Evolutionary conservation across 2,888 invertebrate genomes (phyloP), one percentile per base, ranked within the genome.

Genomic region (Malthinus seriepunctatus): DNA sequence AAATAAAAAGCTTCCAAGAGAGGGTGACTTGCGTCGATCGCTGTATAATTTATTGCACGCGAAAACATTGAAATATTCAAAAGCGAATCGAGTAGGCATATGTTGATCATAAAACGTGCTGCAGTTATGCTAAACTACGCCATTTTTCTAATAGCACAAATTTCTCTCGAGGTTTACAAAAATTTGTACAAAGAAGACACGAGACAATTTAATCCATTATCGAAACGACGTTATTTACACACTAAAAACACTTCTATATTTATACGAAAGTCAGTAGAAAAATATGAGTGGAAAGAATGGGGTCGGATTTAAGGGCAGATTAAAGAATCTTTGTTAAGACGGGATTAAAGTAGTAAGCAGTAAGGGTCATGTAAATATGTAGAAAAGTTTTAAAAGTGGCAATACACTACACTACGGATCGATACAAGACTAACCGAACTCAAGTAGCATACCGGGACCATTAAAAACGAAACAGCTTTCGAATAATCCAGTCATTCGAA

Each of bases 41-140:
- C 56, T 51, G 62, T 65, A 65, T 68, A 69, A 70, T 70, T 70
- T 70, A 70, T 67, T 65, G 67, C 68, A 67, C 68, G 67, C 67
- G 68, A 68, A 67, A 69, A 66, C 68, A 68, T 69, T 69, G 67
- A 70, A 69, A 67, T 70, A 68, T 69, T 70, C 67, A 68, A 51
- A 54, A 66, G 61, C 61, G 59, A 52, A 55, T 62, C 60, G 63
- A 56, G 49, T 50, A 57, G 55, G 58, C 62, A 64, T 50, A 62
- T 63, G 63, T 55, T 62, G 56, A 55, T 62, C 67, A 65, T 63
- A 63, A 67, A 65, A 60, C 42, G 44, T 54, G 47, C 52, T 39
- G 44, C 42, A 42, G 44, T 42, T 48, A 48, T 49, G 51, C 31
- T 42, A 48, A 56, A 38, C 46, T 47, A 50, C 44, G 48, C 39